Evolutionary conservation across 2,113 vertebrate species (phyloP), one percentile per base, ranked within the genome.

Genomic region (Gasterosteus nipponicus): DNA sequence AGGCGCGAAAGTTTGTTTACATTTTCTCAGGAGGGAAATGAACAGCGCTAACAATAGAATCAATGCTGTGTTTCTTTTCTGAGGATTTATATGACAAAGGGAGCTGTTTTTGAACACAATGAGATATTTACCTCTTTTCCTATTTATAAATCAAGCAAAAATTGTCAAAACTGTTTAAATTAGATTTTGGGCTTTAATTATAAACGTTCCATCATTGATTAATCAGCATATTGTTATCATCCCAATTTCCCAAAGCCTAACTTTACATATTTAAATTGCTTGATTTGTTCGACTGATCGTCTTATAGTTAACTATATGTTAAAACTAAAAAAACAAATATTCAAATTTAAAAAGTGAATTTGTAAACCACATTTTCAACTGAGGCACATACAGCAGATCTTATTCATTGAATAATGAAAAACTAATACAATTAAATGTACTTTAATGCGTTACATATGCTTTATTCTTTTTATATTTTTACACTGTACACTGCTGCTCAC

Each of bases 401-500:
- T n/a, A 57, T 56, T 42, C 5, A n/a, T 4, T 0, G 18, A 10
- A 56, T 47, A 22, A 70, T 65, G 7, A 70, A 19, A 18, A 41
- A 59, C 0, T 42, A 47, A 26, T 4, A 81, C 53, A 83, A 87
- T 31, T 47, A 75, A 74, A 78, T 74, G 58, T 35, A 68, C 26
- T 69, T 82, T 79, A 87, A 87, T 69, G 80, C 92, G 93, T 90
- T 86, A 83, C 84, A 86, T 82, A 92, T 84, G 89, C 83, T 93
- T 91, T 93, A 93, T 92, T 93, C 82, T 88, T 91, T 75, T 86
- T 89, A 91, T 88, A 81, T 91, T 94, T 95, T 88, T 94, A 95
- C 93, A 95, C 95, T 95, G 93, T 95, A 95, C 94, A 95, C 86
- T 83, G 83, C 88, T 91, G 86, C 91, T 93, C 90, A 94, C 87